A percentile compares a stretch with the other conserved stretches of the same genome.
phyloP scores from a whole-genome alignment of 2,113 vertebrate genomes.

The Cyprinodon variegatus region DNA sequence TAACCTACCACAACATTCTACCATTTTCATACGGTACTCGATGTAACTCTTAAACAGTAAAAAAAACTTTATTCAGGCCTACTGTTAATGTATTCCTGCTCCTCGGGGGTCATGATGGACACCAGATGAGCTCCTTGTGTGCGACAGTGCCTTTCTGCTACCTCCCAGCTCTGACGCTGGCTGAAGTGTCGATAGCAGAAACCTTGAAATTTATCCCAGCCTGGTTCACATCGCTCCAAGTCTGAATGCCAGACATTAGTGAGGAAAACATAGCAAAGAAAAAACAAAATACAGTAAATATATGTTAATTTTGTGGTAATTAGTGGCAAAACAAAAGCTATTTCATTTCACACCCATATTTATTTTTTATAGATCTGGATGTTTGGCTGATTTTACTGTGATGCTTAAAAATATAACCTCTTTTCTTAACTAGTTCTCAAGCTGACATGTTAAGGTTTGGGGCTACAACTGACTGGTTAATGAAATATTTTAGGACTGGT shows the following conservation, averaged over 20 bases:
- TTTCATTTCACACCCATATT: not conserved
- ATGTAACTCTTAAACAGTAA: no score
- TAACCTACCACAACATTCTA: no score
- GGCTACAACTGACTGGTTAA: no score
- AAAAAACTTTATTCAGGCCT: slow-evolving; percentile 12
- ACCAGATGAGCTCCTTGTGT: slow-evolving; percentile 87
- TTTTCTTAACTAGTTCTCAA: no score
- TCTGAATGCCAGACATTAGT: slow-evolving; percentile 72
- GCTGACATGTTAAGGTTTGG: no score
- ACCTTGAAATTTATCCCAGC: slow-evolving; percentile 93
- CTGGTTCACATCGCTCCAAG: slow-evolving; percentile 81
- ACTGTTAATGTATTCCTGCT: slow-evolving; percentile 93
- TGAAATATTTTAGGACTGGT: no score
- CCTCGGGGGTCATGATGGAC: slow-evolving; percentile 90
- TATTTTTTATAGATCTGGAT: no score
- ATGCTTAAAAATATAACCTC: no score
- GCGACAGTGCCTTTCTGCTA: slow-evolving; percentile 89
- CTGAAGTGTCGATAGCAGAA: slow-evolving; percentile 92
- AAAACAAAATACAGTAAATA: not conserved
- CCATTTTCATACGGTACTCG: no score
- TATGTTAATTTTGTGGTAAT: not conserved
- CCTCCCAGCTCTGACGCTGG: slow-evolving; percentile 90
- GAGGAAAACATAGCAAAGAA: slow-evolving; percentile 1
- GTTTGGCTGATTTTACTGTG: no score
- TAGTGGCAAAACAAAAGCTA: not conserved